Evolutionary conservation across 2,888 invertebrate genomes (phyloP), one percentile per base, ranked within the genome.

Genomic region (Sabatieria punctata): DNA sequence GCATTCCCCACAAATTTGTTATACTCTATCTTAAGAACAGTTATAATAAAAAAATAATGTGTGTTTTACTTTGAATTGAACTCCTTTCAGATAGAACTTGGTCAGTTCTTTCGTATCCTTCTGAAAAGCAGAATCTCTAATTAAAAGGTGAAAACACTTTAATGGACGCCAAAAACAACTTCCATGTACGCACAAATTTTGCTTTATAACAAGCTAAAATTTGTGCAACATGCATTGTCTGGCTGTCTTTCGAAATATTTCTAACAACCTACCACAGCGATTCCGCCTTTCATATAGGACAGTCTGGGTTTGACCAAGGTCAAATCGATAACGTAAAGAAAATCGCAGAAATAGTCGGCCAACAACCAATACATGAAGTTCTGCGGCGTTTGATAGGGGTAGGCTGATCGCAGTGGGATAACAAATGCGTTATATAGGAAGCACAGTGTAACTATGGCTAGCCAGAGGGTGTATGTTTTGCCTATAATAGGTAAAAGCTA

Each of bases 371-470:
- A 68, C 1, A 73, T 69, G 18, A 64, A 49, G 53, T 69, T 85
- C 44, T 75, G 69, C 0, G 73, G 68, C 0, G 79, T 82, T 65
- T 51, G 51, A 65, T 83, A 66, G 0, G 83, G 84, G 64, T 86
- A 88, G 0, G 82, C 77, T 30, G 78, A 76, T 23, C 85, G 74
- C 22, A 86, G 70, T 0, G 82, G 82, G 47, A 86, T 80, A 40
- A 79, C 78, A 78, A 82, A 83, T 2, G 80, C 78, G 60, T 86
- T 86, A 70, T 85, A 86, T 37, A 82, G 72, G 59, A 83, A 85
- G 55, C 79, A 77, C 50, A 78, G 66, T 0, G 82, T 79, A 0
- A 84, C 80, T 2, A 84, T 69, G 30, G 78, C 74, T 55, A 86
- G 73, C 86, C 86, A 86, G n/a, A n/a, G n/a, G n/a, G n/a, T n/a